These are phyloP conservation scores for Cinclus cinclus DNA, from an alignment of 2,113 vertebrate species.

Conservation along the genomic window DNA sequence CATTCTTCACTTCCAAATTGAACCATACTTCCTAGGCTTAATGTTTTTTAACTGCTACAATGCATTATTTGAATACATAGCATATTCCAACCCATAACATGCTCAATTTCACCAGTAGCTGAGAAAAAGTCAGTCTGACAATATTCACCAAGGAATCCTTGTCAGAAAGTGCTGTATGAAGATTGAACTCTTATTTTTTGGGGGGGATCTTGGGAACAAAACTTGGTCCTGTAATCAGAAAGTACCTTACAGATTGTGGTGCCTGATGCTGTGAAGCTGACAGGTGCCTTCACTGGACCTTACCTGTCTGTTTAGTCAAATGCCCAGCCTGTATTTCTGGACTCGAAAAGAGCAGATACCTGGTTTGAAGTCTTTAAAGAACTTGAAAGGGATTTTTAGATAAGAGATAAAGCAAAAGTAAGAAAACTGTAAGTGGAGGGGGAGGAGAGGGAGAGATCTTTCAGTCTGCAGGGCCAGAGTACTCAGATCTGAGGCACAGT, in stretches of 20 bases:
- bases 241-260: not conserved
- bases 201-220: not conserved
- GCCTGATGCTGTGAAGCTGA: not conserved
- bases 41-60: slow-evolving; percentile 5
- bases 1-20: not conserved
- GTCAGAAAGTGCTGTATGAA: not conserved
- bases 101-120: slow-evolving; percentile 7
- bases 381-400: not conserved
- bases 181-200: not conserved
- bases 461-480: not conserved
- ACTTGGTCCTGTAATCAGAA: not conserved
- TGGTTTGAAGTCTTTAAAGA: not conserved
- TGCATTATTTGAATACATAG: not conserved
- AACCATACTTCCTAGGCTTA: not conserved
- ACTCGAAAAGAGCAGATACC: not conserved
- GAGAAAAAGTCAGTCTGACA: slow-evolving; percentile 6
- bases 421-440: not conserved
- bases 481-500: not conserved
- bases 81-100: not conserved
- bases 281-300: not conserved
- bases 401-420: not conserved
- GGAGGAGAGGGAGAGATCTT: not conserved
- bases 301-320: not conserved
- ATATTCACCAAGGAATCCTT: not conserved
- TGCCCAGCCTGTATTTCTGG: not conserved